Percentiles rank a stretch among this genome's conserved stretches.
phyloP scores from a whole-genome alignment of 2,888 invertebrate species.

The Orthosia gothica region DNA sequence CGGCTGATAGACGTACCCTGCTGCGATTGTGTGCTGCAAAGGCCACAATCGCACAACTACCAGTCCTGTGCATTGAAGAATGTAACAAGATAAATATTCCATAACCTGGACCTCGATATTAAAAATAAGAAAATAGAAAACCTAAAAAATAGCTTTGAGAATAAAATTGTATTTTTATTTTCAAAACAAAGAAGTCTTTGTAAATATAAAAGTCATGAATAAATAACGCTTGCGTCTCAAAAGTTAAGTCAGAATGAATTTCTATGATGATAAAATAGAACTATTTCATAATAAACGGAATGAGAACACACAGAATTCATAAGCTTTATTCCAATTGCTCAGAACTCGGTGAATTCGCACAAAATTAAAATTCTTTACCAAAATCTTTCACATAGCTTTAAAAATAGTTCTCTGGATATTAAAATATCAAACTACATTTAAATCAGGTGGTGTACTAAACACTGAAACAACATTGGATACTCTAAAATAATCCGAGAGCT shows the following conservation, averaged over 20 bases:
- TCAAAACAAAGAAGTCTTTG: slow-evolving; percentile 10
- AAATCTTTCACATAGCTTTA: not conserved
- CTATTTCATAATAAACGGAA: slow-evolving; percentile 6
- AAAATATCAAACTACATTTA: slow-evolving; percentile 15
- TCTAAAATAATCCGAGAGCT: slow-evolving; percentile 55
- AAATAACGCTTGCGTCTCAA: slow-evolving; percentile 24
- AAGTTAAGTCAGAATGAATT: slow-evolving; percentile 3
- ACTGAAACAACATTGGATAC: slow-evolving; percentile 37
- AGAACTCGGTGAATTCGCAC: not conserved
- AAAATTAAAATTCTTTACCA: slow-evolving; percentile 14
- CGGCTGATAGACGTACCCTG: no score
- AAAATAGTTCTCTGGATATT: slow-evolving; percentile 12
- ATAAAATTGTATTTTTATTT: no score
- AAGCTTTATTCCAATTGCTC: not conserved
- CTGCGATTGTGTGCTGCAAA: no score
- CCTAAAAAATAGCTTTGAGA: no score
- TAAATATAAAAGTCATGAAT: slow-evolving; percentile 1
- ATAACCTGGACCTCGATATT: not conserved
- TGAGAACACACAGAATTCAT: not conserved
- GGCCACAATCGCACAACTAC: no score
- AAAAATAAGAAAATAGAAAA: no score
- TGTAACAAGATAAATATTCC: no score
- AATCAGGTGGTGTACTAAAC: slow-evolving; percentile 22
- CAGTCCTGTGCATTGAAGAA: no score
- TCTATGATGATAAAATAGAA: slow-evolving; percentile 17